phyloP scores from a whole-genome alignment of 1,140 invertebrate species.

The Thaumatotibia leucotreta region DNA sequence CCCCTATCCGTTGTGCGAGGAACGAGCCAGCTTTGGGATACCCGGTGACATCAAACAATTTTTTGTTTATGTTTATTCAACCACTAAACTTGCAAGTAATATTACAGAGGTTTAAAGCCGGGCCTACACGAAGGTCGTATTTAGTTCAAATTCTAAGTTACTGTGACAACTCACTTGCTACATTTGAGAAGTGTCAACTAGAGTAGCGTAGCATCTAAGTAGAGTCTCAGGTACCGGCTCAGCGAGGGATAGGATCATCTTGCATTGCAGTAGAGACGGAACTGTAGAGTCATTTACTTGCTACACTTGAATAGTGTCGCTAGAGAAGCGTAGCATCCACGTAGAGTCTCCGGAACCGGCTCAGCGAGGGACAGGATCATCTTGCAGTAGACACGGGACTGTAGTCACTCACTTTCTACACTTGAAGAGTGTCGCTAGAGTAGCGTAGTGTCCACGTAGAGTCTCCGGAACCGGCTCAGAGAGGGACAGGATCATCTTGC shows the following conservation, averaged over 20 bases:
- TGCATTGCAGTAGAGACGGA: constrained; percentile 88
- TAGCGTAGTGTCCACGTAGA: constrained; percentile 85
- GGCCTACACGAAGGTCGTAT: no score
- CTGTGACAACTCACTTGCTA: constrained; percentile 74
- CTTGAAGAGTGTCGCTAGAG: constrained; percentile 85
- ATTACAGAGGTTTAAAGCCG: no score
- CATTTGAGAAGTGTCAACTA: constrained; percentile 86
- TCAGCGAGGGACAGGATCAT: constrained; percentile 86
- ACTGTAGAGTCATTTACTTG: constrained; percentile 67
- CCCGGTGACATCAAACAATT: no score
- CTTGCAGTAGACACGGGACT: constrained; percentile 87
- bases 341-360: constrained; percentile 81
- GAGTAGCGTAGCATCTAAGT: constrained; percentile 87
- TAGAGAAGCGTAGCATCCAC: no score
- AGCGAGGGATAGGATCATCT: constrained; percentile 85
- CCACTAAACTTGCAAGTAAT: no score
- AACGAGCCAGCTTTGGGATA: no score
- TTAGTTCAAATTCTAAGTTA: no score
- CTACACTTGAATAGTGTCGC: no score
- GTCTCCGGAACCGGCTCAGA: constrained; percentile 84
- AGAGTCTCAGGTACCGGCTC: constrained; percentile 83
- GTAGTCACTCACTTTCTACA: constrained; percentile 78
- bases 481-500: constrained; percentile 87
- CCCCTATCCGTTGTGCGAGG: no score
- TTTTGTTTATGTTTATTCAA: no score